Conservation (phyloP, 2,797 vertebrate species). For the Cyclopterus lumpus region DNA sequence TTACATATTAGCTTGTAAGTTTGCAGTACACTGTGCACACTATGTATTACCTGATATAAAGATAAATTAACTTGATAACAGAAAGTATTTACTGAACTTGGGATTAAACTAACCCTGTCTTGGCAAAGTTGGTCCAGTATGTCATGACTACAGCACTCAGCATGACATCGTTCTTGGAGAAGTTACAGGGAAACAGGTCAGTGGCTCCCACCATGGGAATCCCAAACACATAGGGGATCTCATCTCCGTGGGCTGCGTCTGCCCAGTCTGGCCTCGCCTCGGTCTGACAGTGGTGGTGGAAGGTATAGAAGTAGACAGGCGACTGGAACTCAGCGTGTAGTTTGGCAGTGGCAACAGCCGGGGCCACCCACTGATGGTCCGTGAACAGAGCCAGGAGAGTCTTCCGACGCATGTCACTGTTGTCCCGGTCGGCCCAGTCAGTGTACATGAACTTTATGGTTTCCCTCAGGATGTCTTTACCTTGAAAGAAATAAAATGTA, state of each 20-base stretch:
- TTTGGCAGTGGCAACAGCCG: slow-evolving; percentile 95
- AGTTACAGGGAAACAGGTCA: slow-evolving; percentile 97
- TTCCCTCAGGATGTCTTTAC: slow-evolving; percentile 93
- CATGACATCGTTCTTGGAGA: slow-evolving; percentile 98
- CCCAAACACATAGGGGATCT: slow-evolving; percentile 96
- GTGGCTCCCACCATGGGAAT: slow-evolving; percentile 97
- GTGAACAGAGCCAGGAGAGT: slow-evolving; percentile 95
- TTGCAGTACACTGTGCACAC: not conserved
- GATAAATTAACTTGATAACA: not conserved
- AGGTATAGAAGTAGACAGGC: slow-evolving; percentile 96
- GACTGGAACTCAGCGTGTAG: slow-evolving; percentile 97
- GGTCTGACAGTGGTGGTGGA: slow-evolving; percentile 98
- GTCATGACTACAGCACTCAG: slow-evolving; percentile 97
- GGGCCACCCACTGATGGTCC: slow-evolving; percentile 97
- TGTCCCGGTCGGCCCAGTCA: slow-evolving; percentile 97
- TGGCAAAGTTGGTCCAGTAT: slow-evolving; percentile 99
- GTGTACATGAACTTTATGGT: slow-evolving; percentile 99
- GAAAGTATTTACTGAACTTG: not conserved
- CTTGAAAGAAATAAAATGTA: slow-evolving; percentile 57
- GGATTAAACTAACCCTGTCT: slow-evolving; percentile 87
- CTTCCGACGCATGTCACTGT: slow-evolving; percentile 95
- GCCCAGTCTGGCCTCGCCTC: slow-evolving; percentile 95
- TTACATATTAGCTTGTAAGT: not conserved
- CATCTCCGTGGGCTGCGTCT: slow-evolving; percentile 94
- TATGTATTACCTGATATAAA: not conserved